Percentiles rank a stretch among this genome's conserved stretches.
phyloP scores from a whole-genome alignment of 2,113 vertebrate genomes.

The Dryoscopus gambensis region DNA sequence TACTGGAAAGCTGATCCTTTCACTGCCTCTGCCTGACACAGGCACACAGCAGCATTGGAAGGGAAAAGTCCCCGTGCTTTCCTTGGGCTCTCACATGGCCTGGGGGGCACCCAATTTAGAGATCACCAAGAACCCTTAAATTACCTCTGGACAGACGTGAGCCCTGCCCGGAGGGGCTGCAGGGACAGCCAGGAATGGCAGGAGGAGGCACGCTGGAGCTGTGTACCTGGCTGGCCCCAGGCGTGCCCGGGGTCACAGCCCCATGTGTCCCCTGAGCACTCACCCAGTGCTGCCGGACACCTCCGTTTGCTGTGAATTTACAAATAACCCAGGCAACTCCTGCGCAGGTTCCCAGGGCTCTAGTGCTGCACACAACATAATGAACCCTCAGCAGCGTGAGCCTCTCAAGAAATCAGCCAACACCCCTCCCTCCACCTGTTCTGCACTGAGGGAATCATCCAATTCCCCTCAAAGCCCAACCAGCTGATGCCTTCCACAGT shows the following conservation, averaged over 20 bases:
- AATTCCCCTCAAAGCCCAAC: not conserved
- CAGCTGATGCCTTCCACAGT: not conserved
- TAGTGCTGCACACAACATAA: not conserved
- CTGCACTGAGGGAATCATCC: not conserved
- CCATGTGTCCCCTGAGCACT: not conserved
- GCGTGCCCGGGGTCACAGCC: not conserved
- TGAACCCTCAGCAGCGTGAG: not conserved
- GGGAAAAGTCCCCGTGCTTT: not conserved
- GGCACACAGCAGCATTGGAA: fast-evolving
- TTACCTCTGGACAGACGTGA: not conserved
- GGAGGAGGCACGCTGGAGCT: fast-evolving
- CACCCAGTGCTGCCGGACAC: not conserved
- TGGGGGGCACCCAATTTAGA: not conserved
- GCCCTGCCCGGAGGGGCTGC: not conserved
- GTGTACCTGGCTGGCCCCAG: not conserved
- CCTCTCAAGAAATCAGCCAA: not conserved
- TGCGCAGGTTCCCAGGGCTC: not conserved
- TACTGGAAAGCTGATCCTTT: not conserved
- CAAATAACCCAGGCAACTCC: not conserved
- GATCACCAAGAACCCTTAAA: not conserved
- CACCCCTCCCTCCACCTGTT: no score
- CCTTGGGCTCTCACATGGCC: not conserved
- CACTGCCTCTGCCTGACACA: fast-evolving
- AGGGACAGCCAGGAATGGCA: not conserved
- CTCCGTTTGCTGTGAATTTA: not conserved